phyloP scores from a whole-genome alignment of 2,888 invertebrate species.

The Hypena proboscidalis region DNA sequence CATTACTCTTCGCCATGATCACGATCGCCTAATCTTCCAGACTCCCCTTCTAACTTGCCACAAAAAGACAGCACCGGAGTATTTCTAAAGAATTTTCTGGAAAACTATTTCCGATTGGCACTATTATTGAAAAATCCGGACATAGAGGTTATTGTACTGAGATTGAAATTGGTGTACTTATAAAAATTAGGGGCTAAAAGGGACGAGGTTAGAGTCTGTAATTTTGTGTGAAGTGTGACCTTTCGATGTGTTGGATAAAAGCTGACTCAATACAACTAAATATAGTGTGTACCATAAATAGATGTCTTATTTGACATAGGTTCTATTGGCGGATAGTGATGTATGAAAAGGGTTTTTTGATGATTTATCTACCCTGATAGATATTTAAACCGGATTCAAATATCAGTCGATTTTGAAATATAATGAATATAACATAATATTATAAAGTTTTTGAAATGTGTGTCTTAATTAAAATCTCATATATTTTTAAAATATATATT shows the following conservation, averaged over 20 bases:
- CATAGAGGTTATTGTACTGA: conserved; percentile 33
- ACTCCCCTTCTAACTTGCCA: conserved; percentile 38
- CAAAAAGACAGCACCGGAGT: conserved; percentile 35
- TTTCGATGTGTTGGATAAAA: conserved; percentile 14
- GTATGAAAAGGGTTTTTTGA: too few relatives aligned
- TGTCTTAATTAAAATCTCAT: too few relatives aligned
- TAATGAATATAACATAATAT: too few relatives aligned
- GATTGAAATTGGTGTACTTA: conserved; percentile 44
- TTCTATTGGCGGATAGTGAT: too few relatives aligned
- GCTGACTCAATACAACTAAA: not conserved
- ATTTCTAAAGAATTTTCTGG: conserved; percentile 28
- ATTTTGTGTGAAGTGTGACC: conserved; percentile 27
- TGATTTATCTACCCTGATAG: too few relatives aligned
- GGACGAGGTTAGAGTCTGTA: conserved; percentile 13
- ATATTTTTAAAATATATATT: too few relatives aligned
- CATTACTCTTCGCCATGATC: conserved; percentile 76
- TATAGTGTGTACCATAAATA: too few relatives aligned
- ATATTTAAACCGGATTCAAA: too few relatives aligned
- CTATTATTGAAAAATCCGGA: conserved; percentile 31
- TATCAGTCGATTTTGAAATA: too few relatives aligned
- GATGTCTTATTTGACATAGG: too few relatives aligned
- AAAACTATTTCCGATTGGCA: conserved; percentile 40
- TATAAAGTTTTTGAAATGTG: too few relatives aligned
- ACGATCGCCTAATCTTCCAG: conserved; percentile 55
- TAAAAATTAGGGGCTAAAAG: conserved; percentile 36